Percentiles rank a stretch among this genome's conserved stretches.
Evolutionary conservation across 2,888 invertebrate genomes (phyloP).

Genomic region (Leucozona laternaria): DNA sequence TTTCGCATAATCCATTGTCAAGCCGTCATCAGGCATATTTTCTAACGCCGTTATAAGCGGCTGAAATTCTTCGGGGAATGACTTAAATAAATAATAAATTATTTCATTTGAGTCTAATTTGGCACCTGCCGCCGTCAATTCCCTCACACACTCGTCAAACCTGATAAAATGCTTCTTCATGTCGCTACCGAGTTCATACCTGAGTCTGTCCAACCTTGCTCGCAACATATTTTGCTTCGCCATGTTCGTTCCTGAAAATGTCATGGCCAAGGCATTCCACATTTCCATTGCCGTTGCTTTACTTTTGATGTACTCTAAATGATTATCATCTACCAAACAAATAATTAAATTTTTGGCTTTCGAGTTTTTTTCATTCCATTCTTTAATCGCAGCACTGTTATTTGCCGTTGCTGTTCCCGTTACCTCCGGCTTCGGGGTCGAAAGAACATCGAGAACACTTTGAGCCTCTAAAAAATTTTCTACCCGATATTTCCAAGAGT

Average conservation of each 20-base stretch:
- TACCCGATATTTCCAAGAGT: slow-evolving; percentile 20
- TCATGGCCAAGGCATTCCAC: slow-evolving; percentile 41
- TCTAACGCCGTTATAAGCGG: slow-evolving; percentile 55
- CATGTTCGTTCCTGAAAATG: slow-evolving; percentile 64
- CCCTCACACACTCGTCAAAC: slow-evolving; percentile 48
- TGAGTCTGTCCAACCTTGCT: slow-evolving; percentile 11
- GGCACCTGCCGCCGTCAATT: slow-evolving; percentile 44
- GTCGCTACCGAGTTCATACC: slow-evolving; percentile 49
- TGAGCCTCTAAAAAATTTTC: too few relatives aligned
- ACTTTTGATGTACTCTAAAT: slow-evolving; percentile 61
- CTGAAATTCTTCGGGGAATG: slow-evolving; percentile 46
- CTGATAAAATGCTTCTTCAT: slow-evolving; percentile 55
- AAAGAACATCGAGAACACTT: slow-evolving; percentile 1
- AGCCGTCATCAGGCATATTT: slow-evolving; percentile 55
- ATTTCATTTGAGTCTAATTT: slow-evolving; percentile 39
- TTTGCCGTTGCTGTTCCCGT: not conserved
- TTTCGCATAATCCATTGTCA: slow-evolving; percentile 49
- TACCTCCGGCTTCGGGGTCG: slow-evolving; percentile 3
- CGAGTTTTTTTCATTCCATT: slow-evolving; percentile 24
- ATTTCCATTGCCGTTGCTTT: slow-evolving; percentile 58
- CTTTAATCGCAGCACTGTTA: not conserved
- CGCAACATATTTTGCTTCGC: slow-evolving; percentile 67
- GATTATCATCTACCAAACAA: slow-evolving; percentile 54
- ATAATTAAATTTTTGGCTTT: slow-evolving; percentile 56
- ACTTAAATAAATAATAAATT: slow-evolving; percentile 36